Evolutionary conservation across 2,113 vertebrate genomes (phyloP).

Genomic region (Mormyrus lacerda): DNA sequence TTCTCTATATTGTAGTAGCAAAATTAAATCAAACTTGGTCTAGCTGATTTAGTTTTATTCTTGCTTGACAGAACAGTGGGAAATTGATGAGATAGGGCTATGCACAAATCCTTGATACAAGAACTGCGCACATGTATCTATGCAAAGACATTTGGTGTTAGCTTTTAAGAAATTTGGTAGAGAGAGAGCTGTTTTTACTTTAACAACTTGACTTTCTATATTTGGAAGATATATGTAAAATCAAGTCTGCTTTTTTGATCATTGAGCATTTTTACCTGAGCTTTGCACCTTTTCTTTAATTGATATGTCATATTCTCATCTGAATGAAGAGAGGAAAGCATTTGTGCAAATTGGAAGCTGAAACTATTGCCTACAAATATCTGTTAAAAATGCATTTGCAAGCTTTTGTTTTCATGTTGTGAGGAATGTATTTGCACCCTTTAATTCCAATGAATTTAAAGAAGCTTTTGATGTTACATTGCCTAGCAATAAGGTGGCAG

Average conservation of each 20-base stretch:
- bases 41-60: background rate
- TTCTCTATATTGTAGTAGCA: background rate
- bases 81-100: background rate
- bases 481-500: conserved; percentile 35
- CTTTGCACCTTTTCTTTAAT: conserved; percentile 45
- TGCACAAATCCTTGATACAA: background rate
- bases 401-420: conserved; percentile 38
- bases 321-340: conserved; percentile 59
- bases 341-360: conserved; percentile 44
- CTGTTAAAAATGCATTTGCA: conserved; percentile 36
- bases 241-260: background rate
- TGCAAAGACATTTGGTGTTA: background rate
- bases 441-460: conserved; percentile 60
- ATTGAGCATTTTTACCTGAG: background rate
- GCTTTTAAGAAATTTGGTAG: background rate
- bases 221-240: background rate
- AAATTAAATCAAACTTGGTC: background rate
- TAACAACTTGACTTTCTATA: background rate
- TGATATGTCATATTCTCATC: conserved; percentile 56
- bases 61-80: background rate
- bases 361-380: conserved; percentile 38
- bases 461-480: conserved; percentile 42
- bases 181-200: background rate
- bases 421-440: conserved; percentile 37
- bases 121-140: background rate